Evolutionary conservation across 2,113 vertebrate genomes (phyloP).

Genomic region (Rissa tridactyla): DNA sequence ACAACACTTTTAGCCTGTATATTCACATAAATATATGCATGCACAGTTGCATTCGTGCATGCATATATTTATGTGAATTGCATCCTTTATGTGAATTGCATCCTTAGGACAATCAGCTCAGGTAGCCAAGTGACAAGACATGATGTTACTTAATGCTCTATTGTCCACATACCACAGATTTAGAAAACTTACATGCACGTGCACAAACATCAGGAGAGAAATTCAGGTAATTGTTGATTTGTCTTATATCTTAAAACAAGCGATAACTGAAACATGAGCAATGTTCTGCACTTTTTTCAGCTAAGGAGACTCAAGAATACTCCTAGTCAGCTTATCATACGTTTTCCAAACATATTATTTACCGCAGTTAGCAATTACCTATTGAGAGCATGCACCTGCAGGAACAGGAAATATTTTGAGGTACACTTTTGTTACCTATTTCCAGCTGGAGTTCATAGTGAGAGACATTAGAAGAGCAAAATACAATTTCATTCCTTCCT

Average conservation of each 20-base stretch:
- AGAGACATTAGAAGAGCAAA: slow-evolving; percentile 79
- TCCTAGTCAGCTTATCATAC: background rate
- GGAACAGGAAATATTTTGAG: background rate
- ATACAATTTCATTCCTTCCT: slow-evolving; percentile 75
- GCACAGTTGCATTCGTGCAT: background rate
- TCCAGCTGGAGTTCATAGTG: slow-evolving; percentile 93
- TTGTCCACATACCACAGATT: background rate
- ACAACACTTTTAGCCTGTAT: background rate
- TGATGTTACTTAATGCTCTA: background rate
- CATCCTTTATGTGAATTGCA: no score
- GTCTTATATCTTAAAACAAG: background rate
- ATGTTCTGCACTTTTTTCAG: background rate
- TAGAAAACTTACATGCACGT: background rate
- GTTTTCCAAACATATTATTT: background rate
- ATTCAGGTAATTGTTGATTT: background rate
- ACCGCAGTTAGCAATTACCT: background rate
- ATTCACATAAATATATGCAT: background rate
- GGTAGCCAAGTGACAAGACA: background rate
- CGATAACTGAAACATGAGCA: background rate
- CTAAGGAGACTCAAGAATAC: background rate
- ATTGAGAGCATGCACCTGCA: background rate
- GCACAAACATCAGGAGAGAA: background rate
- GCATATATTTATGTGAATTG: no score
- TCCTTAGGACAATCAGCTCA: background rate
- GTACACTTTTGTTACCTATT: slow-evolving; percentile 82